These are phyloP conservation scores for Dendrolimus houi DNA, from an alignment of 2,888 invertebrate species.

Conservation along the genomic window DNA sequence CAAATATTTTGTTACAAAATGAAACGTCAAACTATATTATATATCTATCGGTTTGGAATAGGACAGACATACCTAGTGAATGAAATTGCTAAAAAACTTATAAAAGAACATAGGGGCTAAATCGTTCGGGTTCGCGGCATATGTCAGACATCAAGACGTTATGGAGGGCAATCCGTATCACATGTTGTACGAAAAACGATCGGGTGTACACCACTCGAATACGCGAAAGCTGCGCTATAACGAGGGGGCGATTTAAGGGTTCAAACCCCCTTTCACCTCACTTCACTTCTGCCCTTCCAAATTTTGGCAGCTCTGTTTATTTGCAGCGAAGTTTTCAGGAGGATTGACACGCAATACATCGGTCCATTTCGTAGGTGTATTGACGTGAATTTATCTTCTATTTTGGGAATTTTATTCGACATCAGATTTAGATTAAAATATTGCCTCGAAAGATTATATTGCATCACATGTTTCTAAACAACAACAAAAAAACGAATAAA, in stretches of 20 bases:
- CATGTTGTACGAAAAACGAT: constrained; percentile 51
- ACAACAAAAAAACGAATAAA: too few relatives aligned
- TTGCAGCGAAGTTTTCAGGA: background rate
- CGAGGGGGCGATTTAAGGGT: constrained; percentile 7
- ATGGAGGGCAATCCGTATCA: constrained; percentile 59
- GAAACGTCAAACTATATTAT: constrained; percentile 23
- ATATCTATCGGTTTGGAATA: constrained; percentile 37
- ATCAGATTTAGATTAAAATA: too few relatives aligned
- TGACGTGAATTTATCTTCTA: background rate
- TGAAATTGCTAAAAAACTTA: constrained; percentile 44
- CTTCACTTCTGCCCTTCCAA: background rate
- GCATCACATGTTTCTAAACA: too few relatives aligned
- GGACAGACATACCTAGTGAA: constrained; percentile 13
- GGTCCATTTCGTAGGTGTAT: background rate
- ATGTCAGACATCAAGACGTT: constrained; percentile 68
- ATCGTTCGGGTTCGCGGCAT: constrained; percentile 44
- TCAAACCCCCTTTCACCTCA: constrained; percentile 1
- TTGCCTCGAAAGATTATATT: too few relatives aligned
- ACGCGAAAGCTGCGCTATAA: constrained; percentile 3
- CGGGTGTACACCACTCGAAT: constrained; percentile 16
- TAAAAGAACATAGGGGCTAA: constrained; percentile 50
- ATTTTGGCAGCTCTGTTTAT: background rate
- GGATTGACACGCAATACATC: background rate
- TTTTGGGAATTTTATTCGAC: background rate
- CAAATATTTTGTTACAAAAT: constrained; percentile 10